phyloP scores from a whole-genome alignment of 2,113 vertebrate genomes.

The Cyanoderma ruficeps region DNA sequence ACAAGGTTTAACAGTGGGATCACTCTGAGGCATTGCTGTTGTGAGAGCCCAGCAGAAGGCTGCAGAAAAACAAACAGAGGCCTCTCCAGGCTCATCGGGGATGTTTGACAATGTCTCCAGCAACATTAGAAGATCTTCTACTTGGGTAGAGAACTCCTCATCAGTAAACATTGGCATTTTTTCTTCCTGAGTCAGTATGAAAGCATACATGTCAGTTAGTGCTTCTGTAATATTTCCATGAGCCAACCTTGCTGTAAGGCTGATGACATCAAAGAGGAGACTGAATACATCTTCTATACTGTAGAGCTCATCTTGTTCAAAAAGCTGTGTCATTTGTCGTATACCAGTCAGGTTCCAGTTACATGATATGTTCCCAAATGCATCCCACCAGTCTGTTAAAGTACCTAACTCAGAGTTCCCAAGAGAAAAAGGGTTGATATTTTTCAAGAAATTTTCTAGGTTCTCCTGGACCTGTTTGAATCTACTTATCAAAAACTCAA shows the following conservation, averaged over 20 bases:
- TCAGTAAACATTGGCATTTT: slow-evolving; percentile 36
- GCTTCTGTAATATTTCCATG: slow-evolving; percentile 50
- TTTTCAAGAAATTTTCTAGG: slow-evolving; percentile 41
- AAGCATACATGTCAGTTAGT: slow-evolving; percentile 54
- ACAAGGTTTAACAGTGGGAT: slow-evolving; percentile 7
- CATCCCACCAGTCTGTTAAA: slow-evolving; percentile 45
- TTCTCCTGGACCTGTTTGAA: slow-evolving; percentile 31
- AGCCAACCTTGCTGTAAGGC: slow-evolving; percentile 25
- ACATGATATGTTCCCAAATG: not conserved
- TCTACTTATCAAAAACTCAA: slow-evolving; percentile 32
- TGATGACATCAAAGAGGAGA: slow-evolving; percentile 1
- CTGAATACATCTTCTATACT: not conserved
- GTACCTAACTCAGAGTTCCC: not conserved
- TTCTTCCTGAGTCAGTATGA: slow-evolving; percentile 56
- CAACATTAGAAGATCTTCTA: slow-evolving; percentile 26
- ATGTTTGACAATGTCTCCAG: not conserved
- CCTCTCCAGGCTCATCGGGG: not conserved
- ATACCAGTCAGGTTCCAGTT: slow-evolving; percentile 50
- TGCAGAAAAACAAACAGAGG: slow-evolving; percentile 37
- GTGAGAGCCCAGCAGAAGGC: slow-evolving; percentile 48
- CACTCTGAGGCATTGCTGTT: not conserved
- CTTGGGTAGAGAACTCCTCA: slow-evolving; percentile 47
- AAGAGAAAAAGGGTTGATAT: not conserved
- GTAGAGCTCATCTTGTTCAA: slow-evolving; percentile 3
- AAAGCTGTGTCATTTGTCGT: slow-evolving; percentile 5